A percentile compares a stretch with the other conserved stretches of the same genome.
Conservation (phyloP, 2,888 invertebrate genomes). For the Amphipyra tragopoginis region DNA sequence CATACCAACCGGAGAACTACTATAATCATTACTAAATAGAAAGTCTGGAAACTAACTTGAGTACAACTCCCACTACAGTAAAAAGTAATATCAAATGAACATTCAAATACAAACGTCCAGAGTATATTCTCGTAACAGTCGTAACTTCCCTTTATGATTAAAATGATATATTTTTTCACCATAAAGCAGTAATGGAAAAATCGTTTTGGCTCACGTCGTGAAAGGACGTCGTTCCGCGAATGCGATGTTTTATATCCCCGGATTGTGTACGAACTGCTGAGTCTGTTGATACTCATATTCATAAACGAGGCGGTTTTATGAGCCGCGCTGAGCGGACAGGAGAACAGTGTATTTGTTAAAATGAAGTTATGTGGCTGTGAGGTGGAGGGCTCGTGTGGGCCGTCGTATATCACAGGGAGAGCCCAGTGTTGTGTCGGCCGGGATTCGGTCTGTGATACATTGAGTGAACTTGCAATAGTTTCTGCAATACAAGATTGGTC, state of each 20-base stretch:
- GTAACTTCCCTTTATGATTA: slow-evolving; percentile 17
- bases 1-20: too few relatives aligned
- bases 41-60: too few relatives aligned
- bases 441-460: not conserved
- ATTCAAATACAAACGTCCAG: not conserved
- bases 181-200: slow-evolving; percentile 31
- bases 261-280: slow-evolving; percentile 30
- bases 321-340: not conserved
- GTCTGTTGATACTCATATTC: slow-evolving; percentile 32
- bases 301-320: slow-evolving; percentile 28
- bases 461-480: not conserved
- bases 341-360: not conserved
- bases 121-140: not conserved
- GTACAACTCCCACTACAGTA: too few relatives aligned
- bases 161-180: slow-evolving; percentile 21
- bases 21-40: too few relatives aligned
- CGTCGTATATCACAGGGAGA: not conserved
- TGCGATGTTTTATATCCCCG: slow-evolving; percentile 28
- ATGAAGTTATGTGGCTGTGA: slow-evolving; percentile 1
- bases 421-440: not conserved
- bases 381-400: not conserved
- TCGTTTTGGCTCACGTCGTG: slow-evolving; percentile 16
- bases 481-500: too few relatives aligned
- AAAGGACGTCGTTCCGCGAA: slow-evolving; percentile 26
- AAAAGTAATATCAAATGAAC: not conserved